Percentiles rank a stretch among this genome's conserved stretches.
These are phyloP conservation scores for Allolobophora icterica DNA, from an alignment of 2,888 invertebrate genomes.

Conservation along the genomic window DNA sequence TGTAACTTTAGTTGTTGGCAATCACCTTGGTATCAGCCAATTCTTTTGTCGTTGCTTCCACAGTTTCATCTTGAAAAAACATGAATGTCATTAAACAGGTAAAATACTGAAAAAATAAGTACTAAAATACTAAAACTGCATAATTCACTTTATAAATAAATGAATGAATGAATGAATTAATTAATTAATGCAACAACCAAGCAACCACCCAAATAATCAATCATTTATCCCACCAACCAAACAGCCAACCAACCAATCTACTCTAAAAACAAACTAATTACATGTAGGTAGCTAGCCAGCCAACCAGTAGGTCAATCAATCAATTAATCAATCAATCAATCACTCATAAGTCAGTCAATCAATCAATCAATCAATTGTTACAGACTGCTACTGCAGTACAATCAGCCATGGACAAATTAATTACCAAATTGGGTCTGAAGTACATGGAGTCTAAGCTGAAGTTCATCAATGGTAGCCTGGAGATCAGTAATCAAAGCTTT, in stretches of 20 bases:
- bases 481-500: background rate
- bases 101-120: background rate
- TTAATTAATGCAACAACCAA: background rate
- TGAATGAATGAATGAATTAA: background rate
- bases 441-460: background rate
- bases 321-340: too few species aligned
- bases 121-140: too few species aligned
- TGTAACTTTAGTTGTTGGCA: background rate
- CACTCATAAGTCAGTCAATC: too few species aligned
- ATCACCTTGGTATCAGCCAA: constrained; percentile 20
- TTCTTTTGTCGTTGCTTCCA: background rate
- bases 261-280: too few species aligned
- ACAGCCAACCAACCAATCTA: background rate
- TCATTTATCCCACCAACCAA: background rate
- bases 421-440: constrained; percentile 12
- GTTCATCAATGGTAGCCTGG: constrained; percentile 7
- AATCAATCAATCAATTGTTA: background rate
- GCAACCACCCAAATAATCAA: background rate
- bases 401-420: background rate
- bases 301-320: background rate
- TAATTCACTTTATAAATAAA: background rate
- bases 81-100: background rate
- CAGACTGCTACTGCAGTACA: background rate
- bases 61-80: constrained; percentile 14
- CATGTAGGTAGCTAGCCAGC: background rate